Percentiles rank a stretch among this genome's conserved stretches.
Conservation (phyloP, 2,113 vertebrate species). For the Grantiella picta region DNA sequence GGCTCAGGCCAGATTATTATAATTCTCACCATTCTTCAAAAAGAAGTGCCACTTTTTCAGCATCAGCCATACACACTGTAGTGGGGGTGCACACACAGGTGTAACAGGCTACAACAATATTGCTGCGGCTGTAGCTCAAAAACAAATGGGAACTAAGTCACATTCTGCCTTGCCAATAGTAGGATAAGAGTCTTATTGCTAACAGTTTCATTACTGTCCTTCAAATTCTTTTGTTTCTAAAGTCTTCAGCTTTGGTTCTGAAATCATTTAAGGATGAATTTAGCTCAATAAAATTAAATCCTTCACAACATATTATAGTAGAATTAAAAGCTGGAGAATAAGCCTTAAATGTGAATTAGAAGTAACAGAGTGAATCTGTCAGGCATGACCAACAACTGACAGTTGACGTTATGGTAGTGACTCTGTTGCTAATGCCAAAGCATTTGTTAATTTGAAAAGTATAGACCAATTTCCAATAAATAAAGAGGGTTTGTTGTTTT, state of each 20-base stretch:
- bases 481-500: too few relatives aligned
- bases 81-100: rapidly evolving
- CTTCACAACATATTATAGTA: not conserved
- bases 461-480: not conserved
- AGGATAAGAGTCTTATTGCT: not conserved
- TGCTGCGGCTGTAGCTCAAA: not conserved
- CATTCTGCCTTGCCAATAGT: not conserved
- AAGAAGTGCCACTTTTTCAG: not conserved
- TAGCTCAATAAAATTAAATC: not conserved
- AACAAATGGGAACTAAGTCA: not conserved
- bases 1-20: not conserved
- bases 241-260: not conserved
- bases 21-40: not conserved
- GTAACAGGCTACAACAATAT: not conserved
- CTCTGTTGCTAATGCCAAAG: not conserved
- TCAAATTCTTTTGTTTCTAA: not conserved
- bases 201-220: not conserved
- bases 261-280: not conserved
- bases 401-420: not conserved
- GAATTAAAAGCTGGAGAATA: not conserved
- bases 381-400: not conserved
- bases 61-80: not conserved
- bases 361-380: not conserved
- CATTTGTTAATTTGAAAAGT: not conserved
- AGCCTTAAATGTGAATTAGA: not conserved